Percentiles rank a stretch among this genome's conserved stretches.
Evolutionary conservation across 2,888 invertebrate genomes (phyloP).

Genomic region (Gymnocheta viridis): DNA sequence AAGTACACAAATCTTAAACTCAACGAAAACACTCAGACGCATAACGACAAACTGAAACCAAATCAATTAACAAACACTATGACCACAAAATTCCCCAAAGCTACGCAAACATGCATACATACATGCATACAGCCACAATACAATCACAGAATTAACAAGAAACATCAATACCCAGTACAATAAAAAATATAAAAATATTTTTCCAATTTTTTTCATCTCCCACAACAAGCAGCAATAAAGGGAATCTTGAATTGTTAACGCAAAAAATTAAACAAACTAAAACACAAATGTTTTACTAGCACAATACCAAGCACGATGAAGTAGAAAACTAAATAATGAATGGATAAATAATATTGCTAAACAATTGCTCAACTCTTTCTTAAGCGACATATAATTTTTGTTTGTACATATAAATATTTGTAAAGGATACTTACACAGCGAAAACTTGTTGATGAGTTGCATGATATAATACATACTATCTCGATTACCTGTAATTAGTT

Average conservation of each 20-base stretch:
- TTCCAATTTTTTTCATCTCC: background rate
- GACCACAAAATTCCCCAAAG: slow-evolving; percentile 62
- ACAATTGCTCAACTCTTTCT: background rate
- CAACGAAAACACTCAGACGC: background rate
- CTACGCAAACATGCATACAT: slow-evolving; percentile 40
- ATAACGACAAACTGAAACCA: slow-evolving; percentile 55
- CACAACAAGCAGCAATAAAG: slow-evolving; percentile 33
- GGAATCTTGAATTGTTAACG: slow-evolving; percentile 29
- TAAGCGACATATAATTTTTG: background rate
- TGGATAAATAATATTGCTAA: background rate
- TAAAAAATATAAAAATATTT: slow-evolving; percentile 18
- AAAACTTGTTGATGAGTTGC: no score
- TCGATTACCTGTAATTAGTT: no score
- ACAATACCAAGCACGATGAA: background rate
- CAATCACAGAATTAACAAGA: slow-evolving; percentile 63
- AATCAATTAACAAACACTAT: slow-evolving; percentile 69
- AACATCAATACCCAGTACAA: slow-evolving; percentile 46
- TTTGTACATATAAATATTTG: background rate
- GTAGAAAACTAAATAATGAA: background rate
- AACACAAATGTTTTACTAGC: background rate
- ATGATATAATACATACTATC: no score
- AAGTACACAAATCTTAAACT: background rate
- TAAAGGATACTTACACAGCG: no score
- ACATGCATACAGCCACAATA: slow-evolving; percentile 32
- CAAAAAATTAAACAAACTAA: background rate